Conservation (phyloP, 2,797 vertebrate species). For the Pogonophryne albipinna region DNA sequence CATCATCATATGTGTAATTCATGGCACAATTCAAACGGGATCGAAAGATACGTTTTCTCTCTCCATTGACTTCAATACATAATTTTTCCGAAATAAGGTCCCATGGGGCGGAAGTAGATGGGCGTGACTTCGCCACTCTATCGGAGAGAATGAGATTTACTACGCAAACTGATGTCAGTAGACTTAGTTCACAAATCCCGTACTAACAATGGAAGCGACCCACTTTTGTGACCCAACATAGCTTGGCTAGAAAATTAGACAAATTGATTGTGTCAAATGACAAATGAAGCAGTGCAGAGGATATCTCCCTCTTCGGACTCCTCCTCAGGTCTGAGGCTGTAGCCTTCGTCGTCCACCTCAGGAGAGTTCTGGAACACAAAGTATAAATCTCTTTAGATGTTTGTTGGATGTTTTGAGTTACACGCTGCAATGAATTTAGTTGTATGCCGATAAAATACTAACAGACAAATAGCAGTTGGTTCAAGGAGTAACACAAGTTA, state of each 20-base stretch:
- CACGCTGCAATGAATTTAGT: neutral
- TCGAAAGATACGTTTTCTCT: too few relatives aligned
- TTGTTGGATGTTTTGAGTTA: neutral
- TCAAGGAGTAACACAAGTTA: neutral
- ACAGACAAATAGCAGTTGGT: neutral
- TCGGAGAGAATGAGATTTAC: neutral
- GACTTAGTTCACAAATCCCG: slow-evolving; percentile 2
- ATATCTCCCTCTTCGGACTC: slow-evolving; percentile 85
- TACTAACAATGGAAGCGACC: slow-evolving; percentile 1
- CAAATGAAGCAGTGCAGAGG: slow-evolving; percentile 63
- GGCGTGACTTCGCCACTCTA: too few relatives aligned
- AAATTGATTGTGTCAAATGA: slow-evolving; percentile 1
- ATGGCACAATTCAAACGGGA: too few relatives aligned
- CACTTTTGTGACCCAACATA: neutral
- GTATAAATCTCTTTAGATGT: slow-evolving; percentile 7
- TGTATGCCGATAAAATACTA: neutral
- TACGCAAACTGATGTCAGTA: neutral
- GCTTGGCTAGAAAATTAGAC: neutral
- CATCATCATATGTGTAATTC: too few relatives aligned
- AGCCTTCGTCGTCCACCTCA: slow-evolving; percentile 97
- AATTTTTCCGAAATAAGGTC: too few relatives aligned
- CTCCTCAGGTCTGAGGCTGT: slow-evolving; percentile 97
- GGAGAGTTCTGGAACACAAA: slow-evolving; percentile 91
- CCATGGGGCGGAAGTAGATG: too few relatives aligned
- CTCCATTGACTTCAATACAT: too few relatives aligned